Evolutionary conservation across 2,888 invertebrate species (phyloP).

Genomic region (Lumbricus terrestris): DNA sequence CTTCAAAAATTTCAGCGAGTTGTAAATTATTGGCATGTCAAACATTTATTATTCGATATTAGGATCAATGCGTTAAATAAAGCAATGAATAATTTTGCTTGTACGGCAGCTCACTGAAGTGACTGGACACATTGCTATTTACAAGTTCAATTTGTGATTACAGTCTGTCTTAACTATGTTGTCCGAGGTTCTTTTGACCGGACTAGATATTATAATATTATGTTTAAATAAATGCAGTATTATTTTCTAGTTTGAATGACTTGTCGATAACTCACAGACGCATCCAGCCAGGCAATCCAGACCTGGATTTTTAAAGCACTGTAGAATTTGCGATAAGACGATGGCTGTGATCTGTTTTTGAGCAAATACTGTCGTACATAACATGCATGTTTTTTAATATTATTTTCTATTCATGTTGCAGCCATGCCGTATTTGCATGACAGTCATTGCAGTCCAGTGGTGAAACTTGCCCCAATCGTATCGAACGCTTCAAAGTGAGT

Average conservation of each 20-base stretch:
- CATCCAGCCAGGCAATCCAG: not conserved
- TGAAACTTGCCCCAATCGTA: not conserved
- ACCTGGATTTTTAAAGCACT: not conserved
- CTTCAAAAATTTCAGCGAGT: too few species aligned
- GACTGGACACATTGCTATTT: too few species aligned
- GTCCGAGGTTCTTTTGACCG: too few species aligned
- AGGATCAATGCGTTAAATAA: too few species aligned
- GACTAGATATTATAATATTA: too few species aligned
- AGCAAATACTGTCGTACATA: not conserved
- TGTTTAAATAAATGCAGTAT: not conserved
- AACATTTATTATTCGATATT: not conserved
- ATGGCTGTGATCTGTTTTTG: not conserved
- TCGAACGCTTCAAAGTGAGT: not conserved
- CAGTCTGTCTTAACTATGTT: too few species aligned
- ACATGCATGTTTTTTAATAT: not conserved
- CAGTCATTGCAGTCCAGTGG: constrained; percentile 14
- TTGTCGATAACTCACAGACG: not conserved
- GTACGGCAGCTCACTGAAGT: too few species aligned
- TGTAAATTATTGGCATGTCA: too few species aligned
- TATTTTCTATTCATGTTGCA: not conserved
- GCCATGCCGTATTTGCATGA: constrained; percentile 10
- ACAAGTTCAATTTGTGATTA: too few species aligned
- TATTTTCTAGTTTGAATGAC: not conserved
- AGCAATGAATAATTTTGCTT: too few species aligned
- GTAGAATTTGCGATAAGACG: not conserved